These are phyloP conservation scores for Picus viridis DNA, from an alignment of 2,797 vertebrate species.

Conservation along the genomic window DNA sequence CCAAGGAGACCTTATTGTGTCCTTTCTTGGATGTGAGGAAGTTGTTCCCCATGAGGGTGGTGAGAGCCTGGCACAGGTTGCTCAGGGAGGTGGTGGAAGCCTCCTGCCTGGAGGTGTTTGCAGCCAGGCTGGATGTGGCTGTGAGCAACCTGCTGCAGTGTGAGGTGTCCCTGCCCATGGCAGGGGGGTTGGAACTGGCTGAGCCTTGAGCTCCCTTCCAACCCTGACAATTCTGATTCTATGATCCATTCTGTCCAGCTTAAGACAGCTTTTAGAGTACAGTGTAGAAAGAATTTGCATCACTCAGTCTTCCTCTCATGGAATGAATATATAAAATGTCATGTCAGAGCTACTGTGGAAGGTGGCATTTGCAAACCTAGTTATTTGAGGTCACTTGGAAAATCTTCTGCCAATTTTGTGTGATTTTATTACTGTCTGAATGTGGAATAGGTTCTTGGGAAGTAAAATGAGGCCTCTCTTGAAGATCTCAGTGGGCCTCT, in stretches of 20 bases:
- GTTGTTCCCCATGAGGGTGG: too few relatives aligned
- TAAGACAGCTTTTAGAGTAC: background rate
- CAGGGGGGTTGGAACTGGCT: too few relatives aligned
- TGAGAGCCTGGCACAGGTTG: too few relatives aligned
- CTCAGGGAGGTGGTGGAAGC: too few relatives aligned
- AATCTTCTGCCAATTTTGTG: background rate
- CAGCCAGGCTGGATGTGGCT: too few relatives aligned
- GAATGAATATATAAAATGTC: background rate
- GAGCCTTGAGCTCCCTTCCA: too few relatives aligned
- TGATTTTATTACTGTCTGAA: background rate
- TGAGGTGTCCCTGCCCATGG: too few relatives aligned
- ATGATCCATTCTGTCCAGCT: background rate
- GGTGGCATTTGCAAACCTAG: background rate
- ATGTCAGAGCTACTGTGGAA: accelerated
- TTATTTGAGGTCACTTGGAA: background rate
- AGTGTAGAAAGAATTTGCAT: background rate
- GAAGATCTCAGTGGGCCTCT: slow-evolving; percentile 1
- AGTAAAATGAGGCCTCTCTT: slow-evolving; percentile 41
- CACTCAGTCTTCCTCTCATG: background rate
- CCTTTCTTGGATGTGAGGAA: too few relatives aligned
- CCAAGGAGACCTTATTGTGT: too few relatives aligned
- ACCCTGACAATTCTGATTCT: too few relatives aligned
- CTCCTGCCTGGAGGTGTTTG: too few relatives aligned
- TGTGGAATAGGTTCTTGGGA: background rate
- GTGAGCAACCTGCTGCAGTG: too few relatives aligned